Evolutionary conservation across 2,797 vertebrate genomes (phyloP), one percentile per base, ranked within the genome.

Genomic region (Bovichtus diacanthus): DNA sequence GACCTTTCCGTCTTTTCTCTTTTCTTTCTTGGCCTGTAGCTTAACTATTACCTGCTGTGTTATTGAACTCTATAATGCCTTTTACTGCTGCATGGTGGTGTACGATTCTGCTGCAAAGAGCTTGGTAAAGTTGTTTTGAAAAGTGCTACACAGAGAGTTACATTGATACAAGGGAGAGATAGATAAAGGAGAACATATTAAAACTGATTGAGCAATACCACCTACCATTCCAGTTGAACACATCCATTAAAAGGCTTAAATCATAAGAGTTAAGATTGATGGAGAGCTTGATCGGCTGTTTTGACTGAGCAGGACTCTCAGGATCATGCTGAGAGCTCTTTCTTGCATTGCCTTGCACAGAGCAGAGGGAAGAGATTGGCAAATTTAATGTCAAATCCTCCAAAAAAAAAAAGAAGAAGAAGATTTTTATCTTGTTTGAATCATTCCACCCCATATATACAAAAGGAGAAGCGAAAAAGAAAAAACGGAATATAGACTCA

Each of bases 251-350:
- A 61, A 50, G 18, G 38, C 49, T 2, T 16, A 36, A 19, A 50
- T 70, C 53, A 16, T n/a, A 23, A 51, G 8, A 23, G 11, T 19
- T 58, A 25, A 49, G 29, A 64, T 39, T 72, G 27, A 76, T 80
- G 49, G 76, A 70, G 59, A 68, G 73, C 49, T 62, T 78, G 61
- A 63, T 78, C 51, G 44, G 46, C 66, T 82, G 50, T 88, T 80
- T 83, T 62, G n/a, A 69, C 25, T 31, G 25, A 70, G 47, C 47
- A 54, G 64, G 25, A 39, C 29, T 63, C 23, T 39, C 34, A 13
- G 31, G 64, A 34, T 62, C 38, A 43, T 23, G 13, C 66, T 16
- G 41, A 9, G 4, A 50, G 25, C 55, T 55, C 6, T 51, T 31
- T 66, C 31, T 34, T 21, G 18, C 66, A 19, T 12, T 58, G 36